Base-by-base conservation (phyloP, 1,140 invertebrate species). In the Macrotrachela quadricornifera region DNA sequence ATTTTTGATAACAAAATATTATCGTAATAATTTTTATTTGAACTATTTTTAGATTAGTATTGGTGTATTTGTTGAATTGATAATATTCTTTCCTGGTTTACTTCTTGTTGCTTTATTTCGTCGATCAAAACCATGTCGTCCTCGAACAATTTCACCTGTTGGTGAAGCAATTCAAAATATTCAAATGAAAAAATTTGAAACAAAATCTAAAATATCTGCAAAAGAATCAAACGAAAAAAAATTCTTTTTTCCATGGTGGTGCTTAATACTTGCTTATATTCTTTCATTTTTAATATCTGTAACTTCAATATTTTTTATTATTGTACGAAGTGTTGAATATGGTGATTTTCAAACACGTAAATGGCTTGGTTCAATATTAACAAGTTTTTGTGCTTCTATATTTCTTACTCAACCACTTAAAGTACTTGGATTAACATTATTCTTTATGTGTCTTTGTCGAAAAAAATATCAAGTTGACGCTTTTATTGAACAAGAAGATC, bases 301-400 rank as follows among this genome's bases (percentile, higher is more conserved):
- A 0, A 73, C 73, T 15, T 62, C 69, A 0, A 8, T 30, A 4
- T 68, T 72, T 51, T 73, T 76, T 60, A 65, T 75, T 11, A 74
- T 69, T 59, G 71, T 73, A 37, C 74, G 73, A 57, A 75, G 73
- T 16, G 70, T 76, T 46, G 64, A 62, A 55, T 76, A 76, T 61
- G 69, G 72, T 36, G 72, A 75, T 50, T 64, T 70, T 14, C 75
- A 74, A 52, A 71, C 70, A 40, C 67, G 68, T 48, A 71, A 75
- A 60, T 76, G 75, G 75, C 68, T 76, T 9, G 71, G 71, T 1
- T 72, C 74, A 1, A 65, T 76, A 53, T 50, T 75, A 45, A 62
- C 74, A 4, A 74, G 73, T 1, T 75, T 76, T 63, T 68, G 75
- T 55, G 65, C 67, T 44, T 75, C 73, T 1, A 62, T 75, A 10